phyloP scores from a whole-genome alignment of 2,113 vertebrate species.

The Antechinus stuartii region DNA sequence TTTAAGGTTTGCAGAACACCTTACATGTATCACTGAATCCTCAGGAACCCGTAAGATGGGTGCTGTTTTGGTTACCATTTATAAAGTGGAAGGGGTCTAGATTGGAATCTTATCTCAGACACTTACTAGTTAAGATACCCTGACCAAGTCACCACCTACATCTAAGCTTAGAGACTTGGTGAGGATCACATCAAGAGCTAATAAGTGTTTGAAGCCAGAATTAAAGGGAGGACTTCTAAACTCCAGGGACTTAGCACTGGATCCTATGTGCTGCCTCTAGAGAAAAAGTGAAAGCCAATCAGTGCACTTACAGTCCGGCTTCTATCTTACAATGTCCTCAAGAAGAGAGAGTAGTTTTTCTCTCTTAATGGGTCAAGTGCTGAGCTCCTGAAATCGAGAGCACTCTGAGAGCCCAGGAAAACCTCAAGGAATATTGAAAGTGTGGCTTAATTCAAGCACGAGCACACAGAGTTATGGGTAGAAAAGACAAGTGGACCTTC shows the following conservation, averaged over 20 bases:
- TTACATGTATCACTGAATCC: neutral
- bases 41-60: neutral
- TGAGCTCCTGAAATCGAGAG: neutral
- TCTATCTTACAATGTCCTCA: neutral
- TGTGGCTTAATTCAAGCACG: neutral
- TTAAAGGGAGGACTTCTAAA: neutral
- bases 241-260: neutral
- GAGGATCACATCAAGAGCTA: neutral
- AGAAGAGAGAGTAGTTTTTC: neutral
- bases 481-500: neutral
- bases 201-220: neutral
- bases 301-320: neutral
- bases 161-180: no score
- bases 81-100: no score
- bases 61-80: no score
- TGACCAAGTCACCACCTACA: no score
- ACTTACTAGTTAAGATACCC: no score
- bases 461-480: neutral
- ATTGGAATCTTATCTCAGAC: no score
- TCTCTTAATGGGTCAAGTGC: neutral
- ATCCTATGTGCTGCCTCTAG: neutral
- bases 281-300: no score
- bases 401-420: neutral
- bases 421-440: neutral
- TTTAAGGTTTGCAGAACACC: neutral